phyloP scores from a whole-genome alignment of 2,113 vertebrate genomes.

The Paedocypris sp. region DNA sequence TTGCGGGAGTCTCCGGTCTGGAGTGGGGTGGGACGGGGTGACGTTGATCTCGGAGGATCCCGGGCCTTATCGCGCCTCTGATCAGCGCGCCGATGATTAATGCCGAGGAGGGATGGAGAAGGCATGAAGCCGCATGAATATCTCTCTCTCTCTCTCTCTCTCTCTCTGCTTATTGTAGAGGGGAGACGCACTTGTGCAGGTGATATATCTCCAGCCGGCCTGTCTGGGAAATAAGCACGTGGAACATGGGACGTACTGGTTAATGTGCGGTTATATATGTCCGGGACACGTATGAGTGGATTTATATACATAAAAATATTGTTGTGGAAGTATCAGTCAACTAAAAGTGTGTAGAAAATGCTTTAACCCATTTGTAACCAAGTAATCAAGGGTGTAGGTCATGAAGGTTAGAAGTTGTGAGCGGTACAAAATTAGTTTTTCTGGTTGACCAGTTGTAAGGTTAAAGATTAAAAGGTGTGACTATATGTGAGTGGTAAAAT shows the following conservation, averaged over 20 bases:
- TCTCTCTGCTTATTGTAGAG: background rate
- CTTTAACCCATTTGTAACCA: too few relatives aligned
- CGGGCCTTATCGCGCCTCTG: conserved; percentile 51
- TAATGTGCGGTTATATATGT: conserved; percentile 3
- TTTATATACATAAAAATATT: too few relatives aligned
- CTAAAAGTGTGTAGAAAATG: too few relatives aligned
- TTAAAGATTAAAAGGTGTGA: too few relatives aligned
- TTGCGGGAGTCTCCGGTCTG: conserved; percentile 61
- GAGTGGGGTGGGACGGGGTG: conserved; percentile 12
- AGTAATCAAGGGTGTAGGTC: too few relatives aligned
- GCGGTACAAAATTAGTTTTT: too few relatives aligned
- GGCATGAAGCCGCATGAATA: conserved; percentile 39
- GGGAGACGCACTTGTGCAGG: conserved; percentile 13
- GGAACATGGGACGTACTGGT: background rate
- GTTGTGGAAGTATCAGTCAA: too few relatives aligned
- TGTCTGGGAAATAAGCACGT: conserved; percentile 12
- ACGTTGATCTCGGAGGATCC: conserved; percentile 36
- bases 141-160: conserved; percentile 18
- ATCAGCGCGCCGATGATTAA: conserved; percentile 62
- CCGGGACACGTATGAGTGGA: too few relatives aligned
- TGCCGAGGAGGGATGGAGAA: conserved; percentile 44
- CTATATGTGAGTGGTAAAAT: too few relatives aligned
- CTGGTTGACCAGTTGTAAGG: too few relatives aligned
- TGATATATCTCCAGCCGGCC: conserved; percentile 4
- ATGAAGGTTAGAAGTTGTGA: too few relatives aligned